Base-by-base conservation (phyloP, 2,113 vertebrate genomes). In the Zootoca vivipara region DNA sequence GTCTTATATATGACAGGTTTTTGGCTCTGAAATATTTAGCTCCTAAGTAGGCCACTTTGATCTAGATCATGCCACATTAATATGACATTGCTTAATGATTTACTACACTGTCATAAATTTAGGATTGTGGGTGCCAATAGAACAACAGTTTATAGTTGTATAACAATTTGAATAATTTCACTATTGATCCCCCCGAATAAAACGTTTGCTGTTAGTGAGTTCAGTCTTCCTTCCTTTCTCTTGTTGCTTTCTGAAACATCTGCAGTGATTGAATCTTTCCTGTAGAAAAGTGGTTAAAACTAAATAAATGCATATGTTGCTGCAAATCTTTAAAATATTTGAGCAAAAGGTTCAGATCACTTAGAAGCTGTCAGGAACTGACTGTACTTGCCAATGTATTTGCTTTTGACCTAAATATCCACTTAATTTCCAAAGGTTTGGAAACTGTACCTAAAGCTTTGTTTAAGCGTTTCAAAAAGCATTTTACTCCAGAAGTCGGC, bases 21-120 rank as follows among this genome's bases (percentile, higher is more conserved):
- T 93, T 87, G 89, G 56, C 92, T 89, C 64, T 40, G 12, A 22
- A 6, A 12, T 46, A 89, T 90, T 90, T 86, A 87, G 75, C 83
- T 93, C 78, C 33, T 89, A 40, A n/a, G 65, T 82, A 78, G 3
- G 28, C 90, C 28, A 1, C 64, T 82, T 91, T 92, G 65, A 87
- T 93, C 87, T 89, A 89, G 82, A 82, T 73, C 2, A 1, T 69
- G 65, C 24, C 88, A 2, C 78, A 2, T 89, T 86, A 85, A 64
- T 89, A 82, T 89, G 77, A 26, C 65, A 89, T 75, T 58, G 65
- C 35, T 30, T 82, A 64, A 70, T 89, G 78, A 93, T 91, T 92
- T 89, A 88, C 67, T 91, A 46, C 33, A 1, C 38, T 80, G 2
- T 56, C 9, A 79, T 83, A 87, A 64, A 74, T 42, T 2, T 46